Evolutionary conservation across 2,113 vertebrate species (phyloP), one percentile per base, ranked within the genome.

Genomic region (Notarius quadriscutis): DNA sequence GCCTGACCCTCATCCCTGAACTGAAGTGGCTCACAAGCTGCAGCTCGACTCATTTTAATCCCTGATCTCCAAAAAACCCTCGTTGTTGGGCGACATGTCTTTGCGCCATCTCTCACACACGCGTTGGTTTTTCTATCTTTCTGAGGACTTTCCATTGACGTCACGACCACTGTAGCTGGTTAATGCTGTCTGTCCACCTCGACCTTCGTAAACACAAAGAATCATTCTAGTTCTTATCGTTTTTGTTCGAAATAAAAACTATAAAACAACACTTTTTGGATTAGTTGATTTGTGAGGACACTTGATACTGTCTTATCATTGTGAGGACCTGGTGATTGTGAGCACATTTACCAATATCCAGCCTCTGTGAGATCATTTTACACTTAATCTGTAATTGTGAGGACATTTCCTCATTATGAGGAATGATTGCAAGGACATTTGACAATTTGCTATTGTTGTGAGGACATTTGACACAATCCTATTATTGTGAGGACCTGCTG

Each of bases 1-100:
- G 62, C 65, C 78, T 71, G 80, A 88, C 27, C 87, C 51, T 75
- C n/a, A 77, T 82, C 79, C 67, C 62, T 86, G 86, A 93, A 58
- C 17, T 88, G 88, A 91, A 94, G 92, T 85, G 83, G 58, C 89
- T 88, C 83, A 77, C 71, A 8, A 71, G 79, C 18, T 63, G 15
- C 65, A 58, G 63, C 48, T 91, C 15, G 65, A 91, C 51, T 87
- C 89, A 58, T 71, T 69, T 91, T 78, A 79, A 87, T 12, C 77
- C 30, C 51, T 51, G 20, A 86, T 74, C 55, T 72, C 57, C 41
- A 25, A 63, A 72, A 58, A 57, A 20, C 74, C 27, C 18, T 62
- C 30, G 72, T 51, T 25, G 51, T 10, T 81, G 30, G 3, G 51
- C 50, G 78, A 82, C 81, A 81, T 22, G 71, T 22, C 25, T 22